Base-by-base conservation (phyloP, 2,113 vertebrate genomes). In the Delphinapterus leucas region DNA sequence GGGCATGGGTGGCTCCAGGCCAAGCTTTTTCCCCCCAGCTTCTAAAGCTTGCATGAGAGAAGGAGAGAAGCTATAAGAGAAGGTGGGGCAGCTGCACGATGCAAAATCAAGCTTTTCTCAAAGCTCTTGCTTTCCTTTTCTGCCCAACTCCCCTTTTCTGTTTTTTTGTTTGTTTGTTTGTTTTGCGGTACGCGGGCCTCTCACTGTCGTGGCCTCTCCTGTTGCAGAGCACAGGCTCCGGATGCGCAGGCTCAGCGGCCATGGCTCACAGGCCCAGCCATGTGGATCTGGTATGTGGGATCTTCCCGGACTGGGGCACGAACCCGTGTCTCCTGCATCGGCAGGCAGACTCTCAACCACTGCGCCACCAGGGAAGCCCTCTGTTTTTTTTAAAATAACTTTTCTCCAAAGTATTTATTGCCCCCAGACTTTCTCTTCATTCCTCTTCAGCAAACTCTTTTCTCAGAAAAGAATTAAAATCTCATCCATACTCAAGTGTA, bases 401-500 rank as follows among this genome's bases (percentile, higher is more conserved):
- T 68, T 84, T 83, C 49, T 33, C 41, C 41, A 60, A 93, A 89
- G 11, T 47, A 33, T 88, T 61, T 58, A 26, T 11, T 70, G 8
- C 5, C 14, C 53, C 13, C 38, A 84, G 60, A 26, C 33, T 91
- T 49, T 93, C 44, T 63, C 74, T 53, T 67, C 49, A 53, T 95
- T 63, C 6, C 11, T 47, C n/a, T 83, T 79, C 44, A 85, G 70
- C 60, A 90, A 83, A 63, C 15, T 60, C 5, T 91, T 53, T 71
- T 88, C 63, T 53, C 79, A 76, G 65, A 53, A 95, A 90, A 87
- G 3, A 31, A 38, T 41, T 67, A 61, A 86, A 74, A 55, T 85
- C 33, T 82, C 68, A 60, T 88, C 92, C 38, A 88, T 58, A 96
- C 41, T 85, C 90, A 96, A 76, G 38, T n/a, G 63, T 70, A 74